Evolutionary conservation across 2,888 invertebrate species (phyloP), one percentile per base, ranked within the genome.

Genomic region (Rugalucina vietnamica): DNA sequence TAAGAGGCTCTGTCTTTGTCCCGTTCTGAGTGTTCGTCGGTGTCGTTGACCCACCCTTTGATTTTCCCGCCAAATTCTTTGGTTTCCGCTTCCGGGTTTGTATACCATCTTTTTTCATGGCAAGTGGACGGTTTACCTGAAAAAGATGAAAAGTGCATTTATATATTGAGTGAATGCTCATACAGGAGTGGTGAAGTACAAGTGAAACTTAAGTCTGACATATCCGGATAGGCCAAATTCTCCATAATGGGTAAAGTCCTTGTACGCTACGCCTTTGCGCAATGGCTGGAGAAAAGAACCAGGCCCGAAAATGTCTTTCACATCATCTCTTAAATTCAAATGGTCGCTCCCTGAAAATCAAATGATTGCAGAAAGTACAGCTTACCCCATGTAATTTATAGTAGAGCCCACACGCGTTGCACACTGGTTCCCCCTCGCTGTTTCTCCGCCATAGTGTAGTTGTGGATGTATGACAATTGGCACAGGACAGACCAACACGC

Each of bases 401-500:
- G 95, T 99, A 99, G 27, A 99, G 97, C 3, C 99, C 99, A 95
- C 99, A 99, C 34, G 99, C 99, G 95, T 99, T 99, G 96, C 99
- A 99, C 43, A 99, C 99, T 1, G 99, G 98, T 95, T 99, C 99
- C n/a, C 99, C 99, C 91, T 97, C 96, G 87, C 97, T 96, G 96
- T 99, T 99, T 90, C 99, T 96, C 84, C 99, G 96, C 99, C 99
- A 99, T 89, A 99, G 96, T 14, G 99, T 99, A 43, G 99, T 99
- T 74, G 97, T 97, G 70, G 96, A 96, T 10, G 99, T 99, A 91
- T 96, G 96, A 95, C 99, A 99, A 96, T 99, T 99, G 91, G 98
- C 98, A 95, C 99, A 99, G 75, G 96, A 95, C 93, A 98, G 96
- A 88, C 98, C 98, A 36, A 97, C 96, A 88, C 98, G 96, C 94